phyloP scores from a whole-genome alignment of 2,888 invertebrate species.

The Calliphora vomitoria region DNA sequence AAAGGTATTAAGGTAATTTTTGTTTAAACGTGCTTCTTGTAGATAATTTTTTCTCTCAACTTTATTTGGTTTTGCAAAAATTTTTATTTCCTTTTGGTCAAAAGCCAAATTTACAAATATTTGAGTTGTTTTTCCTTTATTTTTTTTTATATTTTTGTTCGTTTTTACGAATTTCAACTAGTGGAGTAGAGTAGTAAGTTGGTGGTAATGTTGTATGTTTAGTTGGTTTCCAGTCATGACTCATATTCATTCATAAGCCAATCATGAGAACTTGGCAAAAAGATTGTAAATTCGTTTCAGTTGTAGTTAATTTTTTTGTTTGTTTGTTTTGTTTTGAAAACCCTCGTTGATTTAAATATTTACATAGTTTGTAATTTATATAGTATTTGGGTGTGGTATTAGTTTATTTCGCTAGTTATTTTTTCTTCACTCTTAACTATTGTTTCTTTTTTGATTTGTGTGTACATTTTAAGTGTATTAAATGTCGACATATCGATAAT shows the following conservation, averaged over 20 bases:
- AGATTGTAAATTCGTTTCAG: conserved; percentile 37
- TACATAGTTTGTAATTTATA: conserved; percentile 31
- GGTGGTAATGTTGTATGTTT: conserved; percentile 1
- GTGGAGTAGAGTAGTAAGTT: conserved; percentile 47
- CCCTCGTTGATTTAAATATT: conserved; percentile 44
- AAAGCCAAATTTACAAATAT: conserved; percentile 72
- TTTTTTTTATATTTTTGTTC: background rate
- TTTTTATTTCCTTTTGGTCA: conserved; percentile 72
- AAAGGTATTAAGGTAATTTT: conserved; percentile 62
- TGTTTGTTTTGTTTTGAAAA: conserved; percentile 30
- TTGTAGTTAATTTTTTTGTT: background rate
- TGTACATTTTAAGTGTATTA: conserved; percentile 26
- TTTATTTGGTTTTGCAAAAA: conserved; percentile 24
- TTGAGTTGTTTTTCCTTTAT: conserved; percentile 53
- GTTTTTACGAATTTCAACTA: background rate
- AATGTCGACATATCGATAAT: conserved; percentile 54
- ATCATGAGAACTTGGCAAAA: conserved; percentile 73
- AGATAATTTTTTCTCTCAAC: conserved; percentile 50
- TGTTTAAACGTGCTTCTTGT: conserved; percentile 65
- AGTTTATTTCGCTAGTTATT: background rate
- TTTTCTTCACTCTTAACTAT: background rate
- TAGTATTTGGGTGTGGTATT: conserved; percentile 59
- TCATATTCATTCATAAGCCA: conserved; percentile 71
- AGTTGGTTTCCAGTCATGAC: conserved; percentile 58
- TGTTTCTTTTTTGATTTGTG: background rate